Evolutionary conservation across 1,140 invertebrate species (phyloP).

Genomic region (Limonius californicus): DNA sequence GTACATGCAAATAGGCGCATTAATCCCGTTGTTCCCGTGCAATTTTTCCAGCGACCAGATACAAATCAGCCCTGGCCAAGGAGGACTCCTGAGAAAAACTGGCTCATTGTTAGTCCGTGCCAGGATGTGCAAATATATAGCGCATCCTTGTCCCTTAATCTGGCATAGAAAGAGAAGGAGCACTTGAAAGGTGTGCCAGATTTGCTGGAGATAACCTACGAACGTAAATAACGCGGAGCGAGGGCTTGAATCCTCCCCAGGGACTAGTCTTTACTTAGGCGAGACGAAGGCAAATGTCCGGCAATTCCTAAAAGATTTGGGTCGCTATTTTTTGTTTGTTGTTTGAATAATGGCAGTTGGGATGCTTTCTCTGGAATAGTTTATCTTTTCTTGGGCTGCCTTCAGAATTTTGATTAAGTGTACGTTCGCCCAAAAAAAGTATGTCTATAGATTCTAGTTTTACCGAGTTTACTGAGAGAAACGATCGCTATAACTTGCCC

Average conservation of each 20-base stretch:
- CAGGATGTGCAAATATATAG: not conserved
- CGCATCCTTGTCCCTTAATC: not conserved
- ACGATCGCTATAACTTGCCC: no score
- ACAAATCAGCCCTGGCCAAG: not conserved
- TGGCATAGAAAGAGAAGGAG: not conserved
- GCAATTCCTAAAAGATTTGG: slow-evolving; percentile 9
- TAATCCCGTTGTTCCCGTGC: not conserved
- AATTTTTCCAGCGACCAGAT: not conserved
- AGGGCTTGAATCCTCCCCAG: slow-evolving; percentile 4
- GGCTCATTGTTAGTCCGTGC: not conserved
- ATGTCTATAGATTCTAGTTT: not conserved
- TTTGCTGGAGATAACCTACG: slow-evolving; percentile 9
- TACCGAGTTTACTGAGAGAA: no score
- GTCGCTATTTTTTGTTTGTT: slow-evolving; percentile 1
- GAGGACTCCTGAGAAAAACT: not conserved
- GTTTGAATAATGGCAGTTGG: not conserved
- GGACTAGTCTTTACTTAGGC: slow-evolving; percentile 9
- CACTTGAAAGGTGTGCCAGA: slow-evolving; percentile 11
- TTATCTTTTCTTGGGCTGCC: not conserved
- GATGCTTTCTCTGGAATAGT: not conserved
- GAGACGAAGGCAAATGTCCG: slow-evolving; percentile 10
- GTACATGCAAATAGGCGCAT: slow-evolving; percentile 9
- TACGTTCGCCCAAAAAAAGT: not conserved
- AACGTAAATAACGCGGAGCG: slow-evolving; percentile 9
- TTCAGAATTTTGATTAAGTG: not conserved